phyloP scores from a whole-genome alignment of 2,113 vertebrate genomes.

The Heteronetta atricapilla region DNA sequence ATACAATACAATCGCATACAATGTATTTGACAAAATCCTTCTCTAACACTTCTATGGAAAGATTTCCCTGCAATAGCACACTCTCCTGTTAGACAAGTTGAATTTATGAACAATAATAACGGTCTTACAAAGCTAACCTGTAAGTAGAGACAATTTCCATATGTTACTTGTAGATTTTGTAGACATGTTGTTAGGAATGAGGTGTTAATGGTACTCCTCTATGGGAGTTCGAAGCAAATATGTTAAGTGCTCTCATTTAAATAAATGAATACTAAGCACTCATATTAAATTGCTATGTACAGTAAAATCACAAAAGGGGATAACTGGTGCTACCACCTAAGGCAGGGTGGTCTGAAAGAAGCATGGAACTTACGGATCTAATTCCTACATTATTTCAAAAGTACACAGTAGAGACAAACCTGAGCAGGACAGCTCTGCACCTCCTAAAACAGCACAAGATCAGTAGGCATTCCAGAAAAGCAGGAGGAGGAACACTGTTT shows the following conservation, averaged over 20 bases:
- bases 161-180: neutral
- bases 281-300: neutral
- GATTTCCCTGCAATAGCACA: neutral
- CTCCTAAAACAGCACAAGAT: neutral
- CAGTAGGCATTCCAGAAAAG: neutral
- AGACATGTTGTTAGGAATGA: neutral
- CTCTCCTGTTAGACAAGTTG: neutral
- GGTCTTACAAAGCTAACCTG: neutral
- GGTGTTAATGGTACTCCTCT: neutral
- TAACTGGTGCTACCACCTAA: neutral
- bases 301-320: neutral
- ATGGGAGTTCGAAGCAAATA: neutral
- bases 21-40: neutral
- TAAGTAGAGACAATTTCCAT: neutral
- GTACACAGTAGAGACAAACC: neutral
- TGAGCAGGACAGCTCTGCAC: neutral
- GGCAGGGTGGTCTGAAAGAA: neutral
- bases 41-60: neutral
- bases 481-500: neutral
- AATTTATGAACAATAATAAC: neutral
- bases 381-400: neutral
- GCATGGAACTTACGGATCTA: neutral
- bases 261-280: neutral
- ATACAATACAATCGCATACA: neutral
- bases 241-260: slow-evolving; percentile 7